These are phyloP conservation scores for Cossypha dichroa DNA, from an alignment of 2,797 vertebrate species.

Conservation along the genomic window DNA sequence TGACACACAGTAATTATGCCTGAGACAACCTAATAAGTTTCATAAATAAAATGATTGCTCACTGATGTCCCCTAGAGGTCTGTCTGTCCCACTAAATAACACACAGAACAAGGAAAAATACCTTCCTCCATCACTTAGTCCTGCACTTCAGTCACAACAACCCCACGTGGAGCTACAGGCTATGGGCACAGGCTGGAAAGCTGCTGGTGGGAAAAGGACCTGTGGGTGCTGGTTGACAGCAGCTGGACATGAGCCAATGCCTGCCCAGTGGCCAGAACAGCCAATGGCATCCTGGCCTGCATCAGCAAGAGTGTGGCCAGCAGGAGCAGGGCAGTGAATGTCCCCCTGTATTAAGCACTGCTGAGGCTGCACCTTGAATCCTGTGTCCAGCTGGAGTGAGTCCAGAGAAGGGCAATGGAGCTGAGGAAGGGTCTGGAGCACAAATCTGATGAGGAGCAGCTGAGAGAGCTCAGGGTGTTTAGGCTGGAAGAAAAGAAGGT, in stretches of 20 bases:
- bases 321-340: too few relatives aligned
- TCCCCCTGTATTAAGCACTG: fast-evolving
- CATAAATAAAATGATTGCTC: background rate
- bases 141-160: background rate
- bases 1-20: background rate
- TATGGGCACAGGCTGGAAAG: background rate
- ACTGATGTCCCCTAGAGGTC: background rate
- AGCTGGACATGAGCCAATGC: background rate
- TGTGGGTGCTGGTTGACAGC: background rate
- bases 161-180: too few relatives aligned
- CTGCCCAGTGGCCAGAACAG: background rate
- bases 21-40: background rate
- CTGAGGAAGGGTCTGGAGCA: too few relatives aligned
- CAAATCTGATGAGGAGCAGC: too few relatives aligned
- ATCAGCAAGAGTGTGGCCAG: background rate
- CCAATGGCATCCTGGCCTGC: background rate
- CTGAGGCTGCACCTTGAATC: fast-evolving
- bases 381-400: too few relatives aligned
- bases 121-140: background rate
- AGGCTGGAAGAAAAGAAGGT: background rate
- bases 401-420: too few relatives aligned
- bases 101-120: background rate
- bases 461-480: too few relatives aligned
- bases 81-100: background rate
- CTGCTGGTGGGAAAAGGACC: background rate